Conservation (phyloP, 2,113 vertebrate species). For the Scophthalmus maximus region DNA sequence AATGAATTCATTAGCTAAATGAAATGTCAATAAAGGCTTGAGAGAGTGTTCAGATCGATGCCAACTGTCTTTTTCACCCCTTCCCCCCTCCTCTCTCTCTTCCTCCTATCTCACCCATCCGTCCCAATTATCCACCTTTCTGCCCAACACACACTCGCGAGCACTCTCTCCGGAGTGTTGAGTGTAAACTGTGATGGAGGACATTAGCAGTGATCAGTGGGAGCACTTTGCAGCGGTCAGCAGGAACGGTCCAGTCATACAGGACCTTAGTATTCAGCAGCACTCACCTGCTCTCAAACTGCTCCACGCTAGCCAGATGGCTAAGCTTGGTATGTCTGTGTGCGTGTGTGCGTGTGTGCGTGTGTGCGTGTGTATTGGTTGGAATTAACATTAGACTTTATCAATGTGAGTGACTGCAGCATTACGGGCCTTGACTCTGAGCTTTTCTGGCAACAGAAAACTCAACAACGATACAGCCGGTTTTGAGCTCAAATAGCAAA, state of each 20-base stretch:
- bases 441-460: slow-evolving; percentile 27
- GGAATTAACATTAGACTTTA: slow-evolving; percentile 53
- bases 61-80: slow-evolving; percentile 57
- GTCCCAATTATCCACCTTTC: slow-evolving; percentile 71
- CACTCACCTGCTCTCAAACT: slow-evolving; percentile 73
- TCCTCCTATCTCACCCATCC: slow-evolving; percentile 69
- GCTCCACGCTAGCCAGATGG: slow-evolving; percentile 51
- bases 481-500: slow-evolving; percentile 12
- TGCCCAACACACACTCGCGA: slow-evolving; percentile 31
- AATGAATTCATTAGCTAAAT: slow-evolving; percentile 82
- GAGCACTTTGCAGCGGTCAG: slow-evolving; percentile 80
- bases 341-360: slow-evolving; percentile 30
- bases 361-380: slow-evolving; percentile 18
- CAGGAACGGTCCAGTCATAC: slow-evolving; percentile 68
- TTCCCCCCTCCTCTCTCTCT: slow-evolving; percentile 41
- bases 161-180: slow-evolving; percentile 50
- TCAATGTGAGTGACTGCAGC: slow-evolving; percentile 53
- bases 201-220: slow-evolving; percentile 80
- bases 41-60: slow-evolving; percentile 74
- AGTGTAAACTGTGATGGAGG: slow-evolving; percentile 75
- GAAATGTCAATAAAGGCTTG: slow-evolving; percentile 79
- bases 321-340: slow-evolving; percentile 2
- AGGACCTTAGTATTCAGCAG: slow-evolving; percentile 77
- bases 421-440: slow-evolving; percentile 39
- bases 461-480: slow-evolving; percentile 6